These are phyloP conservation scores for Sylvia atricapilla DNA, from an alignment of 2,113 vertebrate species.

Conservation along the genomic window DNA sequence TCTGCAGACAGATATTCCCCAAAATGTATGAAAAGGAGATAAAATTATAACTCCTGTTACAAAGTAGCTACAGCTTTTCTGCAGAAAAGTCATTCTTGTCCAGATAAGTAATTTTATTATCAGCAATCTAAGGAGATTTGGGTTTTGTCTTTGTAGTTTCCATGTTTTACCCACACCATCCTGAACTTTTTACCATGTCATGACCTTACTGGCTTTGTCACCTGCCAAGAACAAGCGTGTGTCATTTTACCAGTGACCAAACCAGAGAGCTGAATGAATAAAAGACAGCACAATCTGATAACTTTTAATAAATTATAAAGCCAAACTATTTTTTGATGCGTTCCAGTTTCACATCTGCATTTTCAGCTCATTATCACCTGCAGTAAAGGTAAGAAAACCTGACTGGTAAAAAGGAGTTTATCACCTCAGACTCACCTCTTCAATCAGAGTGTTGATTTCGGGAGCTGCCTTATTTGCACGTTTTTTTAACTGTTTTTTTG, in stretches of 20 bases:
- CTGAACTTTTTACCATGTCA: not conserved
- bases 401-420: not conserved
- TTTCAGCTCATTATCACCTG: not conserved
- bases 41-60: not conserved
- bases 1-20: not conserved
- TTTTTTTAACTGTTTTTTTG: conserved; percentile 93
- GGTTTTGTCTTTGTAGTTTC: not conserved
- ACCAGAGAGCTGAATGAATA: not conserved
- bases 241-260: not conserved
- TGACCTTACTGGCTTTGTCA: not conserved
- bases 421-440: conserved; percentile 82
- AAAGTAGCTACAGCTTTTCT: not conserved
- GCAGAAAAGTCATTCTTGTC: not conserved
- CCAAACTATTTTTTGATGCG: not conserved
- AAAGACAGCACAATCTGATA: not conserved
- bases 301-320: not conserved
- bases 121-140: not conserved
- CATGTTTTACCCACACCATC: not conserved
- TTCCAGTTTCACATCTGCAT: not conserved
- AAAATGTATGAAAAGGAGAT: not conserved
- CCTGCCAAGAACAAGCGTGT: not conserved
- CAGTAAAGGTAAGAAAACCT: not conserved
- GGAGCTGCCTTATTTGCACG: conserved; percentile 88
- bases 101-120: not conserved
- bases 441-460: conserved; percentile 90